Percentiles rank a stretch among this genome's conserved stretches.
Evolutionary conservation across 2,888 invertebrate genomes (phyloP).

Genomic region (Spatulosminthurus flaviceps): DNA sequence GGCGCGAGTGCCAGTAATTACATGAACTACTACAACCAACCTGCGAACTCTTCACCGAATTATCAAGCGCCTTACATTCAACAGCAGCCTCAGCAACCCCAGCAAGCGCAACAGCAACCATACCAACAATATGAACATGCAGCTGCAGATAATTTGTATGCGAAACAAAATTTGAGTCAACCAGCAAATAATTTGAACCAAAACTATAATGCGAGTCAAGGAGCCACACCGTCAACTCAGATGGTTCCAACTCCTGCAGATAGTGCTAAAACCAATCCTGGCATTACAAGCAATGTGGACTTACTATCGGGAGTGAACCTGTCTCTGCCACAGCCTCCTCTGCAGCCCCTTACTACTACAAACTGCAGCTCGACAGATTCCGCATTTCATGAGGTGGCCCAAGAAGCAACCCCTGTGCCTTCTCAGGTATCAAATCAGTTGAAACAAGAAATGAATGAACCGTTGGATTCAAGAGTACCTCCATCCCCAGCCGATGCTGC

Average conservation of each 20-base stretch:
- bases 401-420: not conserved
- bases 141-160: not conserved
- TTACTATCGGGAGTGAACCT: constrained; percentile 81
- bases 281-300: constrained; percentile 71
- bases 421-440: not conserved
- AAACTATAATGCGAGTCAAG: not conserved
- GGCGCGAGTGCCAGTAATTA: not conserved
- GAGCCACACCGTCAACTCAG: no score
- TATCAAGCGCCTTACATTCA: not conserved
- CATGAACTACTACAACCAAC: not conserved
- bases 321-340: constrained; percentile 71
- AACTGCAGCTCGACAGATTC: no score
- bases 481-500: not conserved
- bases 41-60: not conserved
- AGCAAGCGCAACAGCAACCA: not conserved
- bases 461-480: not conserved
- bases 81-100: constrained; percentile 16
- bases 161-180: no score
- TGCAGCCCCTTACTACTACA: constrained; percentile 70
- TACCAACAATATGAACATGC: constrained; percentile 9
- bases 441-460: no score
- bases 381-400: not conserved
- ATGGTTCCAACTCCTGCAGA: not conserved
- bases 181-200: not conserved
- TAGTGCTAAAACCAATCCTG: not conserved